phyloP scores from a whole-genome alignment of 2,113 vertebrate species.

The Rynchops niger region DNA sequence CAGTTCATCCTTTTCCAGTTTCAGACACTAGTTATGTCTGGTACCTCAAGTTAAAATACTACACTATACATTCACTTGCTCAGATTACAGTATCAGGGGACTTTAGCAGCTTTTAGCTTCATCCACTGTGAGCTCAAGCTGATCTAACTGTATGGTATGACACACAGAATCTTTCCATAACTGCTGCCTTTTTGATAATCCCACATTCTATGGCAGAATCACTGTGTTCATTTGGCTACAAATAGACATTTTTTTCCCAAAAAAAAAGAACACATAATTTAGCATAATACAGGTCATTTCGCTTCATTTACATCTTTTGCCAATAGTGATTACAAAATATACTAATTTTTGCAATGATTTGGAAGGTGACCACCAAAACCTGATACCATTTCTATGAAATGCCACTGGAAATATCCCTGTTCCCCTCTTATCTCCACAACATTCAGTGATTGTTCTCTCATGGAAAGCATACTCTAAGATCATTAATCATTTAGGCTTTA shows the following conservation, averaged over 20 bases:
- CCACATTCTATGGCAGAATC: background rate
- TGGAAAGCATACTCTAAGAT: background rate
- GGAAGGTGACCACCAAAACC: background rate
- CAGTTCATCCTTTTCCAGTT: background rate
- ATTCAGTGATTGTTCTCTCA: background rate
- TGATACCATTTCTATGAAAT: background rate
- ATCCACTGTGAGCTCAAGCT: background rate
- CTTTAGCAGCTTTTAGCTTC: background rate
- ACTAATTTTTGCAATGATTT: background rate
- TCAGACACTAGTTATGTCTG: background rate
- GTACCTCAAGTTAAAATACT: background rate
- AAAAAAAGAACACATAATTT: background rate
- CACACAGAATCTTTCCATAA: background rate
- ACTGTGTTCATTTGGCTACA: background rate
- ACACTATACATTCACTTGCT: background rate
- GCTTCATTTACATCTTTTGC: background rate
- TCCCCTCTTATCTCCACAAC: background rate
- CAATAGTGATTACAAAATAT: background rate
- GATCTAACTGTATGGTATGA: background rate
- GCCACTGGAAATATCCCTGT: background rate
- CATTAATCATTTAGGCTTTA: background rate
- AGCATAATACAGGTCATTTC: background rate
- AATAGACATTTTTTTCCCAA: background rate
- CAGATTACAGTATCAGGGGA: background rate
- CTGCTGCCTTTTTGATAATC: background rate